Evolutionary conservation across 2,113 vertebrate genomes (phyloP).

Genomic region (Tursiops truncatus): DNA sequence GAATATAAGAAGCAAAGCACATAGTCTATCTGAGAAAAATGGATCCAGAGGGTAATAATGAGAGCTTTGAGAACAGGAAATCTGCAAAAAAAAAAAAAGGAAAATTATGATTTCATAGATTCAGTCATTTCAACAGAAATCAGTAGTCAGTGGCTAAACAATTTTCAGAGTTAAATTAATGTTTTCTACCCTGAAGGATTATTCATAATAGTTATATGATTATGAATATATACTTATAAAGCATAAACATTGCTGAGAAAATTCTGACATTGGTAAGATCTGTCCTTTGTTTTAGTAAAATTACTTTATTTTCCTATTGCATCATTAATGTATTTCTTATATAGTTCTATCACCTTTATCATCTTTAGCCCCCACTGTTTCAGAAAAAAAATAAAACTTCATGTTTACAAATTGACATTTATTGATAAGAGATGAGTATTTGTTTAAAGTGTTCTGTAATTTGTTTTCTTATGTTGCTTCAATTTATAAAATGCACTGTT

Average conservation of each 20-base stretch:
- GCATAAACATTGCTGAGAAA: not conserved
- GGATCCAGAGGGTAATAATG: not conserved
- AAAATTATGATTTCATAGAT: not conserved
- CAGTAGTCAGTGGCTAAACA: not conserved
- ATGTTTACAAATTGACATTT: not conserved
- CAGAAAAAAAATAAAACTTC: not conserved
- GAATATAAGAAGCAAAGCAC: not conserved
- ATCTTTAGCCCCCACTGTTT: not conserved
- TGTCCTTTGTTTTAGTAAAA: not conserved
- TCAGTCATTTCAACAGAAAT: not conserved
- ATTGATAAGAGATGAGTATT: not conserved
- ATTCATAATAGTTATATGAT: not conserved
- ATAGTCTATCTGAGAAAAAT: not conserved
- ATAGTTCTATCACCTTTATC: not conserved
- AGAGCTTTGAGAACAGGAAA: not conserved
- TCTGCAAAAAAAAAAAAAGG: not conserved
- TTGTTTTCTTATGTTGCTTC: not conserved
- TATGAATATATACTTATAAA: not conserved
- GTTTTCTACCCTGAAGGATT: not conserved
- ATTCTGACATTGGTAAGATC: not conserved
- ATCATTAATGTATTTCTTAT: not conserved
- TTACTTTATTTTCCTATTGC: not conserved
- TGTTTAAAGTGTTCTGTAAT: not conserved
- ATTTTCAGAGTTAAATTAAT: not conserved
- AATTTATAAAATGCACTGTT: not conserved